Conservation (phyloP, 37 sponge, comb jelly and placozoan species). For the Petrosia ficiformis region DNA sequence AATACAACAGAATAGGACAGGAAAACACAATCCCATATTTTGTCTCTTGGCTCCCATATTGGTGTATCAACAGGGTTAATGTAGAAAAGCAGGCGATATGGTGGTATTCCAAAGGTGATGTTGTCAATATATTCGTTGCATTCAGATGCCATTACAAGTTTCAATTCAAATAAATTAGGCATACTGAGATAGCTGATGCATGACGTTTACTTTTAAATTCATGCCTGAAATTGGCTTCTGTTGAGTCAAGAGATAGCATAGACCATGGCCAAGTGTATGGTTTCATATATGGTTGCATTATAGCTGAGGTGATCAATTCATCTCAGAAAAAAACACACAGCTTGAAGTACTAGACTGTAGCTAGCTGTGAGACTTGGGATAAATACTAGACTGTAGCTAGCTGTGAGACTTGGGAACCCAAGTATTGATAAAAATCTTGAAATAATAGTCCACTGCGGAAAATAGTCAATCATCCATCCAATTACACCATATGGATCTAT, state of each 20-base stretch:
- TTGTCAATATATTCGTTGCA: neutral
- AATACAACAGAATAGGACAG: constrained; percentile 8
- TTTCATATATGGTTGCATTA: too few relatives aligned
- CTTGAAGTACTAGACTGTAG: constrained; percentile 43
- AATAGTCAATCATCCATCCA: neutral
- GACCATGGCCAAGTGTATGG: too few relatives aligned
- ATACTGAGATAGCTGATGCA: too few relatives aligned
- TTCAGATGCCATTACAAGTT: too few relatives aligned
- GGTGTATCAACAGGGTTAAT: neutral
- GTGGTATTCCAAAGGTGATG: neutral
- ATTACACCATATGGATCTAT: constrained; percentile 32
- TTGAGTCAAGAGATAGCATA: too few relatives aligned
- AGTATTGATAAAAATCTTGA: constrained; percentile 16
- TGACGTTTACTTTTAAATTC: too few relatives aligned
- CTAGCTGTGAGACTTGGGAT: constrained; percentile 54
- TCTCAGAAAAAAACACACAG: too few relatives aligned
- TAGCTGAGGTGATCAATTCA: too few relatives aligned
- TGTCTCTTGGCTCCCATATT: neutral
- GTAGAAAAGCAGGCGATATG: neutral
- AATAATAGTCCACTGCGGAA: constrained; percentile 30
- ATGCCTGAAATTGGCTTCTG: too few relatives aligned
- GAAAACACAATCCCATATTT: constrained; percentile 20
- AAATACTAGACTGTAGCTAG: constrained; percentile 43
- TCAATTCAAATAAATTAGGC: too few relatives aligned
- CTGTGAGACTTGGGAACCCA: constrained; percentile 60